Conservation (phyloP, 1,140 invertebrate species). For the Drosophila triauraria region DNA sequence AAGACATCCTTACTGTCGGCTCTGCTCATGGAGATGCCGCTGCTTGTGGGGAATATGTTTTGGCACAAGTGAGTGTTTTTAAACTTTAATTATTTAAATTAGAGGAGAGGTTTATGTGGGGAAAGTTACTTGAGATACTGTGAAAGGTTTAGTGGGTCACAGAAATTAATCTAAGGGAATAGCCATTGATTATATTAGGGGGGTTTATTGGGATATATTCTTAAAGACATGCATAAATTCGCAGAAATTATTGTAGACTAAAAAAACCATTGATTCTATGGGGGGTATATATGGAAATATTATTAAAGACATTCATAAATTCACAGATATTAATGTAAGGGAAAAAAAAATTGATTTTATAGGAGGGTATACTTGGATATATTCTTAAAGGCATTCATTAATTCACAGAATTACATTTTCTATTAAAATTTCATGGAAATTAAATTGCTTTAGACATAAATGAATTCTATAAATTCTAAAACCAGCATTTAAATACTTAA, state of each 20-base stretch:
- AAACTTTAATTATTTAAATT: not conserved
- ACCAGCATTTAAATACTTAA: not conserved
- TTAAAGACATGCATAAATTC: too few species aligned
- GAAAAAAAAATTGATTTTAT: not conserved
- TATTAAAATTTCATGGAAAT: not conserved
- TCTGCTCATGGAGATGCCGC: constrained; percentile 91
- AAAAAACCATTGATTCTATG: too few species aligned
- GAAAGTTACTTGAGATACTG: not conserved
- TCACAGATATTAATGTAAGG: too few species aligned
- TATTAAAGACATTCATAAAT: too few species aligned
- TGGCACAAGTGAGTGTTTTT: constrained; percentile 87
- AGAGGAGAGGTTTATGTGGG: not conserved
- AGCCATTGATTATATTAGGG: too few species aligned
- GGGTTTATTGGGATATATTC: too few species aligned
- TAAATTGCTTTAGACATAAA: too few species aligned
- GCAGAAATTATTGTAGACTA: too few species aligned
- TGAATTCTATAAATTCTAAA: not conserved
- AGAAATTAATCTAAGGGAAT: too few species aligned
- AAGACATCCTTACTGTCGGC: constrained; percentile 92
- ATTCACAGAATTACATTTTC: too few species aligned
- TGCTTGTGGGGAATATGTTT: constrained; percentile 87
- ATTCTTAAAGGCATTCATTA: not conserved
- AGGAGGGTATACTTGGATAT: not conserved
- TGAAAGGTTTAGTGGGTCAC: too few species aligned
- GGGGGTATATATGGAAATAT: too few species aligned